Percentiles rank a stretch among this genome's conserved stretches.
Evolutionary conservation across 2,113 vertebrate genomes (phyloP).

Genomic region (Poeciliopsis retropinna): DNA sequence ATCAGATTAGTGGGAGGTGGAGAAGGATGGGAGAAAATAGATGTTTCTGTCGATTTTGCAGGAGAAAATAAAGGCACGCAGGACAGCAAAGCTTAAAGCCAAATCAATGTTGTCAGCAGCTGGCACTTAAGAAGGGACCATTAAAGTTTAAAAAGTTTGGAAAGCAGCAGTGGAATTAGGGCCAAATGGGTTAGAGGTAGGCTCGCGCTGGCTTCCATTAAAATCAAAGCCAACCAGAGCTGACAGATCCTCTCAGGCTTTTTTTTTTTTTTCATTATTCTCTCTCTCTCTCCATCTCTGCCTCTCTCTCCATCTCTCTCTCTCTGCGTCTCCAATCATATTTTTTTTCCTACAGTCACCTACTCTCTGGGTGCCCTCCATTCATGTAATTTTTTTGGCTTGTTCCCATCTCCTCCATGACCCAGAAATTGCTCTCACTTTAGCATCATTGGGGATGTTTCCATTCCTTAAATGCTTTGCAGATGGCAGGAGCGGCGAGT

Average conservation of each 20-base stretch:
- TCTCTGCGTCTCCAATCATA: conserved; percentile 4
- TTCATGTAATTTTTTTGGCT: conserved; percentile 21
- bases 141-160: conserved; percentile 80
- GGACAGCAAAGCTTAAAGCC: conserved; percentile 73
- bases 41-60: conserved; percentile 79
- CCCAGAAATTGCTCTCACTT: conserved; percentile 12
- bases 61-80: conserved; percentile 72
- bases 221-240: conserved; percentile 77
- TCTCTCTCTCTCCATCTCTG: conserved; percentile 16
- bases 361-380: conserved; percentile 10
- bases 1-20: conserved; percentile 56
- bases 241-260: conserved; percentile 66
- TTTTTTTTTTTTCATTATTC: conserved; percentile 40
- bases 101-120: conserved; percentile 81
- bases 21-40: conserved; percentile 73
- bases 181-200: conserved; percentile 73
- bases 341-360: conserved; percentile 19
- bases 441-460: background rate
- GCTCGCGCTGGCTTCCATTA: conserved; percentile 72
- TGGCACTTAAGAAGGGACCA: conserved; percentile 77
- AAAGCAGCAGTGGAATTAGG: conserved; percentile 76
- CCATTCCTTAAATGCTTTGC: background rate
- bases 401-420: background rate
- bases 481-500: background rate
- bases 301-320: background rate